Conservation (phyloP, 2,797 vertebrate genomes). For the Monodelphis domestica region DNA sequence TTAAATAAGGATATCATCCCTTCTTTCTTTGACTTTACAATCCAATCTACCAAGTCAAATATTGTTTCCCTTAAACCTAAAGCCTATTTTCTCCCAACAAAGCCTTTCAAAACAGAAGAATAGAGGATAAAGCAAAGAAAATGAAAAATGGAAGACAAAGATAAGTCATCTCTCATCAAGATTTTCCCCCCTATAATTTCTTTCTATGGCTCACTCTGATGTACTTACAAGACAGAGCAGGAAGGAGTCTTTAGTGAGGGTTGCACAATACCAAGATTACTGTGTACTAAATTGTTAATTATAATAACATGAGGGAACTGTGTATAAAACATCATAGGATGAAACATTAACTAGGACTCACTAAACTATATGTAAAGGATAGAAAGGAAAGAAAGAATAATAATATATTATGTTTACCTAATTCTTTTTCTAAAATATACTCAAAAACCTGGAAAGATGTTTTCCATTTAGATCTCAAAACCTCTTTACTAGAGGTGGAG, state of each 20-base stretch:
- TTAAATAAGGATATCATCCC: slow-evolving; percentile 23
- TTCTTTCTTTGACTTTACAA: neutral
- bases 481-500: neutral
- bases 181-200: neutral
- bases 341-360: neutral
- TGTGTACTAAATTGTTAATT: neutral
- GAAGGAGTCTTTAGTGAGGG: neutral
- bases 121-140: neutral
- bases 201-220: neutral
- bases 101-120: neutral
- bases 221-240: neutral
- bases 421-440: neutral
- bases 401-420: neutral
- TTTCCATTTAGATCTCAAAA: neutral
- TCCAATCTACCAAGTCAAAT: neutral
- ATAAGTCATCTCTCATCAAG: fast-evolving
- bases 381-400: neutral
- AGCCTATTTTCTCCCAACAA: slow-evolving; percentile 45
- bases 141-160: neutral
- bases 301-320: neutral
- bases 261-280: neutral
- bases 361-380: neutral
- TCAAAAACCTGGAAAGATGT: neutral
- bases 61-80: slow-evolving; percentile 11
- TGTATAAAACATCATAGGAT: neutral